Percentiles rank a stretch among this genome's conserved stretches.
Evolutionary conservation across 2,888 invertebrate species (phyloP).

Genomic region (Cheilosia vulpina): DNA sequence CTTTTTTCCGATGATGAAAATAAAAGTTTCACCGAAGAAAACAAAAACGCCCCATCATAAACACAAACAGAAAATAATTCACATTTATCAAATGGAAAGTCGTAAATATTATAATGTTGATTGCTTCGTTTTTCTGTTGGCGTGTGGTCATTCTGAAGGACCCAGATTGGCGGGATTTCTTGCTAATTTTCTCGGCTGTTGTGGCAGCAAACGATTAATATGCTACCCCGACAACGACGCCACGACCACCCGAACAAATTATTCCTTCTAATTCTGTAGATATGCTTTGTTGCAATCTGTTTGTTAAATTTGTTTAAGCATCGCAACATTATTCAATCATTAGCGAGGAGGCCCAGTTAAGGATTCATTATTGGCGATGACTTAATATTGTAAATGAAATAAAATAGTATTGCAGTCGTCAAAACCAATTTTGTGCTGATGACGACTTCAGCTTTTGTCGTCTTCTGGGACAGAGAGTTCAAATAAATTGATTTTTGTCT

Average conservation of each 20-base stretch:
- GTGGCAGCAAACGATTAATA: constrained; percentile 36
- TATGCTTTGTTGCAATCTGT: constrained; percentile 10
- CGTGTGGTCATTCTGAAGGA: constrained; percentile 25
- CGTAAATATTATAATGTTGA: constrained; percentile 34
- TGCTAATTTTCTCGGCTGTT: constrained; percentile 36
- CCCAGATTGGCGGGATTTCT: constrained; percentile 14
- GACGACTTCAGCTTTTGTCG: constrained; percentile 52
- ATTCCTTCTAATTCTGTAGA: background rate
- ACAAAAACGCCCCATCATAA: background rate
- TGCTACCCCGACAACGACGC: constrained; percentile 6
- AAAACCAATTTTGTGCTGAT: constrained; percentile 28
- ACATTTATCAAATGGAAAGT: constrained; percentile 33
- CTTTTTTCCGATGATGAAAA: constrained; percentile 3
- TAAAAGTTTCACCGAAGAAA: constrained; percentile 13
- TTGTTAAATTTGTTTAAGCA: constrained; percentile 16
- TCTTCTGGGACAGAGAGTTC: constrained; percentile 38
- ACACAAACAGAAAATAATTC: constrained; percentile 27
- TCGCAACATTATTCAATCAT: constrained; percentile 34
- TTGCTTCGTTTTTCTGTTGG: constrained; percentile 7
- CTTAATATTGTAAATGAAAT: constrained; percentile 16
- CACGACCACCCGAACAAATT: background rate
- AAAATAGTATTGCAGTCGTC: constrained; percentile 23
- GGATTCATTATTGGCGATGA: constrained; percentile 31
- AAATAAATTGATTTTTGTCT: constrained; percentile 49
- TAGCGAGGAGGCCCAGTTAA: constrained; percentile 10